phyloP scores from a whole-genome alignment of 2,797 vertebrate species.

The Hyperoplus lanceolatus region DNA sequence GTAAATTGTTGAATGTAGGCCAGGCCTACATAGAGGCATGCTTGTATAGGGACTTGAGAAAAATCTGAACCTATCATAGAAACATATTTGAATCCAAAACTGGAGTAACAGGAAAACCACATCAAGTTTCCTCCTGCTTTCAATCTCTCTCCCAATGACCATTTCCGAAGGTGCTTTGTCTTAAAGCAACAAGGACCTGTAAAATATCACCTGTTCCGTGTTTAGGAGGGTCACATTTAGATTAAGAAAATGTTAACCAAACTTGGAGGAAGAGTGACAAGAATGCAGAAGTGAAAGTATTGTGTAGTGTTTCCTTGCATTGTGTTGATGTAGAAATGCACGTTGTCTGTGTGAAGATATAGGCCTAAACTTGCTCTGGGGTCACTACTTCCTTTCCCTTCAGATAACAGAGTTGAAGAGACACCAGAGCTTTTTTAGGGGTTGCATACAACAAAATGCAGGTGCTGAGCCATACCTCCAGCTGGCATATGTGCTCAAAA shows the following conservation, averaged over 20 bases:
- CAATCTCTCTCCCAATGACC: conserved; percentile 82
- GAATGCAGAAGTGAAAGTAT: conserved; percentile 45
- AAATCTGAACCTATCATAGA: background rate
- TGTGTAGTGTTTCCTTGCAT: conserved; percentile 2
- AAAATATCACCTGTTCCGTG: background rate
- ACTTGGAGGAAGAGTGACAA: background rate
- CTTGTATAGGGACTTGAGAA: too few species aligned
- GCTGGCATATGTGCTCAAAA: conserved; percentile 88
- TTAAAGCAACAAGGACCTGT: conserved; percentile 55
- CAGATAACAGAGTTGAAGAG: conserved; percentile 81
- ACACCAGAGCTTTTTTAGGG: conserved; percentile 62
- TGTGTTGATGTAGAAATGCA: conserved; percentile 5
- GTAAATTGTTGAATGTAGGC: background rate
- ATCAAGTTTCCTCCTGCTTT: conserved; percentile 71
- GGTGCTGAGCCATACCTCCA: conserved; percentile 88
- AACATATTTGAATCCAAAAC: background rate
- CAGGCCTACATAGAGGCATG: too few species aligned
- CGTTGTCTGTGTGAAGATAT: conserved; percentile 68
- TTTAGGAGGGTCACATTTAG: background rate
- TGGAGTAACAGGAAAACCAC: conserved; percentile 82
- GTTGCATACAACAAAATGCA: conserved; percentile 82
- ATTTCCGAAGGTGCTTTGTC: conserved; percentile 83
- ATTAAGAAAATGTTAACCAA: background rate
- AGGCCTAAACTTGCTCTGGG: conserved; percentile 84
- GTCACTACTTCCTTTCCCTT: conserved; percentile 79